Percentiles rank a stretch among this genome's conserved stretches.
These are phyloP conservation scores for Orchestia grillus DNA, from an alignment of 1,140 invertebrate species.

Conservation along the genomic window DNA sequence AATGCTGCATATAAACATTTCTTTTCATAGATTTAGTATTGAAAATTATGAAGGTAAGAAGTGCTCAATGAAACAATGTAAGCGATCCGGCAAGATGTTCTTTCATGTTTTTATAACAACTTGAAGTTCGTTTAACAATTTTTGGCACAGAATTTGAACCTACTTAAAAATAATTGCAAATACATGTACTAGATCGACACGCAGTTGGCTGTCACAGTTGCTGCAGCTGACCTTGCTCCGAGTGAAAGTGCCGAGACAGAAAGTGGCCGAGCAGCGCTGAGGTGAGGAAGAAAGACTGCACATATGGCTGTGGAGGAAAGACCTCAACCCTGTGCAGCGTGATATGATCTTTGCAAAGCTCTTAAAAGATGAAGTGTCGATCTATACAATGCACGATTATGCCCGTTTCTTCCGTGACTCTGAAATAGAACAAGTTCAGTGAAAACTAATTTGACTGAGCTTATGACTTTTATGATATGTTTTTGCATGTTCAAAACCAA, in stretches of 20 bases:
- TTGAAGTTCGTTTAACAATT: background rate
- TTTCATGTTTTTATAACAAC: background rate
- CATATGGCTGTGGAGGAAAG: constrained; percentile 1
- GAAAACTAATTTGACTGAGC: no score
- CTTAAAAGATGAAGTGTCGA: background rate
- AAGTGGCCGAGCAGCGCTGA: background rate
- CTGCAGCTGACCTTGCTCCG: constrained; percentile 45
- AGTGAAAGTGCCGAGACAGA: constrained; percentile 42
- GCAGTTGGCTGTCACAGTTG: background rate
- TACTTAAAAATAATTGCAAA: background rate
- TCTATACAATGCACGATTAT: background rate
- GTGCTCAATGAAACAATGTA: no score
- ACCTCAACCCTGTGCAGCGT: background rate
- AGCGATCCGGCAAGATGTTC: no score
- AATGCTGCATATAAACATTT: background rate
- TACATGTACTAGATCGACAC: background rate
- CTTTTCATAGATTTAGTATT: background rate
- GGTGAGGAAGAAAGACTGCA: constrained; percentile 41
- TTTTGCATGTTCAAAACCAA: no score
- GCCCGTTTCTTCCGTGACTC: background rate
- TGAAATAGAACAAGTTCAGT: no score
- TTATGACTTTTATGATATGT: no score
- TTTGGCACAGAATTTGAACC: background rate
- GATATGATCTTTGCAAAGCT: background rate
- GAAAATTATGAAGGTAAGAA: background rate